These are phyloP conservation scores for Drosophila nigrodunni DNA, from an alignment of 1,140 invertebrate species.

Conservation along the genomic window DNA sequence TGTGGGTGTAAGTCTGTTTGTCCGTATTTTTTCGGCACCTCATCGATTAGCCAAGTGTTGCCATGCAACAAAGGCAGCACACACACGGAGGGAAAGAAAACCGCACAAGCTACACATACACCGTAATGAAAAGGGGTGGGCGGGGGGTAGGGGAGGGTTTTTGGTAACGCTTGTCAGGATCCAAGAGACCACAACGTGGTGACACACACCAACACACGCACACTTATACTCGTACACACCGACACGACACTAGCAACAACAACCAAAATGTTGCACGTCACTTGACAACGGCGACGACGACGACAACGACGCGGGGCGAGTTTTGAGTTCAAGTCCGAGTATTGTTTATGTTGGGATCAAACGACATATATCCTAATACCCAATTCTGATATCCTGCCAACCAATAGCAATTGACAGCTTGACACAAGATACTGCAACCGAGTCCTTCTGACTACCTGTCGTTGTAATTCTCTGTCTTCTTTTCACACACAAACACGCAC, in stretches of 20 bases:
- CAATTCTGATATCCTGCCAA: neutral
- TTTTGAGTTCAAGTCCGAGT: slow-evolving; percentile 19
- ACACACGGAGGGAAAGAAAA: slow-evolving; percentile 53
- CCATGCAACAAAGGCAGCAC: slow-evolving; percentile 68
- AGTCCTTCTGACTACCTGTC: slow-evolving; percentile 18
- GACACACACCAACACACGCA: slow-evolving; percentile 23
- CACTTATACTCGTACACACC: neutral
- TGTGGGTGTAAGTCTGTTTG: slow-evolving; percentile 19
- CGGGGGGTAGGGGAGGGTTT: slow-evolving; percentile 14
- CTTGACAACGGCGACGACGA: slow-evolving; percentile 49
- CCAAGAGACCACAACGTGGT: slow-evolving; percentile 44
- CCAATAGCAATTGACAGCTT: slow-evolving; percentile 7
- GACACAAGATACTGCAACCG: slow-evolving; percentile 5
- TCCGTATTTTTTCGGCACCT: slow-evolving; percentile 70
- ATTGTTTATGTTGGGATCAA: slow-evolving; percentile 57
- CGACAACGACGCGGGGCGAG: slow-evolving; percentile 1
- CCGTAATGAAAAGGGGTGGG: neutral
- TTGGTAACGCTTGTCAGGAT: slow-evolving; percentile 21
- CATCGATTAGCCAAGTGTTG: slow-evolving; percentile 82
- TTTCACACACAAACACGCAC: neutral
- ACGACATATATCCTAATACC: slow-evolving; percentile 41
- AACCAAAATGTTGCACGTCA: slow-evolving; percentile 50
- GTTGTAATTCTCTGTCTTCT: neutral
- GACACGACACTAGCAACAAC: neutral
- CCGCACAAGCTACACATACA: slow-evolving; percentile 49